Percentiles rank a stretch among this genome's conserved stretches.
These are phyloP conservation scores for Strigamia crassipes DNA, from an alignment of 2,888 invertebrate genomes.

Conservation along the genomic window DNA sequence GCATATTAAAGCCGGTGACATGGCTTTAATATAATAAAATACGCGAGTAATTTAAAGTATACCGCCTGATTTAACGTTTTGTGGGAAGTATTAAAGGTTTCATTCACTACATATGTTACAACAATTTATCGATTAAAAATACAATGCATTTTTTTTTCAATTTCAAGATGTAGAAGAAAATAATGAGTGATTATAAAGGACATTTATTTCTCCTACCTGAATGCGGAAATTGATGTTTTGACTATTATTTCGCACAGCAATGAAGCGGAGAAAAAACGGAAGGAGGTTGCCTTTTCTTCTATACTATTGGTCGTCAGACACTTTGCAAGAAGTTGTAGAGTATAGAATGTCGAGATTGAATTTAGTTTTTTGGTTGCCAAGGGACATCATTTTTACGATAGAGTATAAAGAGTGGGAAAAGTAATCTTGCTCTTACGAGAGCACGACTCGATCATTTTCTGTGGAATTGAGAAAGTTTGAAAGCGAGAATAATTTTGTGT, in stretches of 20 bases:
- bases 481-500: constrained; percentile 1
- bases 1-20: background rate
- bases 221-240: constrained; percentile 17
- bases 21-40: background rate
- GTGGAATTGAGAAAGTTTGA: constrained; percentile 4
- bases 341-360: constrained; percentile 24
- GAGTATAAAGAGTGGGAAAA: constrained; percentile 28
- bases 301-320: background rate
- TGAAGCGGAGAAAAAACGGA: background rate
- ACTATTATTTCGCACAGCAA: constrained; percentile 2
- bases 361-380: constrained; percentile 8
- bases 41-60: background rate
- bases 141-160: too few relatives aligned
- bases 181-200: too few relatives aligned
- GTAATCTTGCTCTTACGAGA: constrained; percentile 26
- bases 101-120: too few relatives aligned
- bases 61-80: background rate
- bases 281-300: background rate
- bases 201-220: background rate
- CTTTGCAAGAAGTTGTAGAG: constrained; percentile 20
- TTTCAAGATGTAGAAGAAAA: too few relatives aligned
- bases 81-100: too few relatives aligned
- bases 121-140: too few relatives aligned
- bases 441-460: background rate
- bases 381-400: constrained; percentile 34